Percentiles rank a stretch among this genome's conserved stretches.
Evolutionary conservation across 2,888 invertebrate genomes (phyloP).

Genomic region (Hydroisotoma schaefferi): DNA sequence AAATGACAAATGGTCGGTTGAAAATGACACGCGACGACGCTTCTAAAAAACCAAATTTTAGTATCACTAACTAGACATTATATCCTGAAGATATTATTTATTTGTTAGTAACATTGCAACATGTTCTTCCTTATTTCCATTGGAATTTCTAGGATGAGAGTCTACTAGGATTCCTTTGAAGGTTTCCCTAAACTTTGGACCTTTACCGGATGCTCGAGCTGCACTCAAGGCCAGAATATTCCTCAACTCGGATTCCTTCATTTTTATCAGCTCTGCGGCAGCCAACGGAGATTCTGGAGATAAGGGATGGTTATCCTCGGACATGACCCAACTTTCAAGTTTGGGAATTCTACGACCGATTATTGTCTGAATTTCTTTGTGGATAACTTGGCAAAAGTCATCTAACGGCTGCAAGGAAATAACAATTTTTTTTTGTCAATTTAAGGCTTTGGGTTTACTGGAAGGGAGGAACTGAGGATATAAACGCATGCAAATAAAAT

Average conservation of each 20-base stretch:
- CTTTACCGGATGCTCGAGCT: constrained; percentile 3
- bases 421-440: not conserved
- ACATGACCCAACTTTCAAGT: constrained; percentile 33
- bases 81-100: too few species aligned
- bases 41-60: too few species aligned
- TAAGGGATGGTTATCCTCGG: constrained; percentile 26
- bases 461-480: not conserved
- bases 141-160: not conserved
- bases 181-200: not conserved
- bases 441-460: not conserved
- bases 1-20: too few species aligned
- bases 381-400: constrained; percentile 39
- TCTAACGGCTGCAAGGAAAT: constrained; percentile 25
- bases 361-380: constrained; percentile 30
- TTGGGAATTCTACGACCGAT: constrained; percentile 30
- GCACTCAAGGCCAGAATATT: constrained; percentile 9
- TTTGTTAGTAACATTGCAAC: too few species aligned
- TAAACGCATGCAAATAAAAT: too few species aligned
- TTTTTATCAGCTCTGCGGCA: constrained; percentile 21
- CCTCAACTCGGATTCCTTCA: constrained; percentile 17
- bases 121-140: not conserved
- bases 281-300: constrained; percentile 20
- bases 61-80: too few species aligned
- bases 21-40: too few species aligned
- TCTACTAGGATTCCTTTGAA: not conserved